phyloP scores from a whole-genome alignment of 1,140 invertebrate species.

The Trachelipus rathkii region DNA sequence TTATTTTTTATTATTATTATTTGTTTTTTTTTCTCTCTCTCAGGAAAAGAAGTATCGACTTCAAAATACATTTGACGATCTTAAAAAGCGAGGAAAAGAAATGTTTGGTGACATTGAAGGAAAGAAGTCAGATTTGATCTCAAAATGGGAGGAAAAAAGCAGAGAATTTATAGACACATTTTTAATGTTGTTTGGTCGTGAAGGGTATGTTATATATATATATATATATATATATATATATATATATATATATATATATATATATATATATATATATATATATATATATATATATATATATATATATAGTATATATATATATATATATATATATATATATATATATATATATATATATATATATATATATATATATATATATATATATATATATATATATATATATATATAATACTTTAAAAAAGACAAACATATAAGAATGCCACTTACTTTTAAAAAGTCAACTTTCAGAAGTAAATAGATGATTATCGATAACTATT shows the following conservation, averaged over 20 bases:
- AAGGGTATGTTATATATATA: slow-evolving; percentile 12
- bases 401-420: background rate
- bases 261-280: background rate
- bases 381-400: slow-evolving; percentile 13
- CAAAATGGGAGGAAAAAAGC: slow-evolving; percentile 45
- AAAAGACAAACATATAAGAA: too few relatives aligned
- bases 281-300: too few relatives aligned
- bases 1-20: too few relatives aligned
- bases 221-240: background rate
- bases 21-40: too few relatives aligned
- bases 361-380: background rate
- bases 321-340: slow-evolving; percentile 38
- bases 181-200: slow-evolving; percentile 43
- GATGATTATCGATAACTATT: too few relatives aligned
- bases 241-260: background rate
- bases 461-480: too few relatives aligned
- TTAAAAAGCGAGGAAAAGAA: slow-evolving; percentile 44
- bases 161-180: slow-evolving; percentile 43
- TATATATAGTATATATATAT: too few relatives aligned
- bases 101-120: slow-evolving; percentile 40
- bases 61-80: slow-evolving; percentile 44
- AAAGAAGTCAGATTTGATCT: slow-evolving; percentile 36
- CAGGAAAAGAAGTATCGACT: slow-evolving; percentile 49
- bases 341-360: background rate
- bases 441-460: too few relatives aligned